Evolutionary conservation across 1,140 invertebrate species (phyloP), one percentile per base, ranked within the genome.

Genomic region (Dufourea novaeangliae): DNA sequence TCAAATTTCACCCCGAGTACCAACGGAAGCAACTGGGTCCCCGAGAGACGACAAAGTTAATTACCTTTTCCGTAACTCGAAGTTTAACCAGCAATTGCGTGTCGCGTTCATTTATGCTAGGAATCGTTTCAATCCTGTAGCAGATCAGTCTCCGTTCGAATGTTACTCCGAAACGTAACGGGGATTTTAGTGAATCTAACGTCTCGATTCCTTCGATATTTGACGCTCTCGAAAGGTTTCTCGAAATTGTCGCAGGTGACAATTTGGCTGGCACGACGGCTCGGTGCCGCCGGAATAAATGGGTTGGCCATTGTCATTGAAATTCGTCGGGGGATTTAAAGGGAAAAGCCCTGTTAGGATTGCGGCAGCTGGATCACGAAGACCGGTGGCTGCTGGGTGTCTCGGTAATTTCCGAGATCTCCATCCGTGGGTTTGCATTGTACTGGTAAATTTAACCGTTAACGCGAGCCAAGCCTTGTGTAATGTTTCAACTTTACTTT

Each of bases 371-470:
- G 71, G 20, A 37, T 27, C 22, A 41, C 61, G 25, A 41, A 66
- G 62, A 79, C 37, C 62, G 59, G 37, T 66, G n/a, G 32, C n/a
- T 46, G 41, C 64, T 64, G 52, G 46, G 37, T 64, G 37, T 57
- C 22, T 22, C 37, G 62, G 25, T 70, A 83, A 75, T 82, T 68
- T 62, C 72, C 11, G 39, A 54, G 63, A 78, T 75, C 73, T 79
- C 41, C 50, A 27, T 61, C 25, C 39, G 75, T 32, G 54, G n/a
- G 64, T 71, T 46, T 37, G 56, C 25, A 73, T 81, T 82, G 78
- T 80, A 62, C 59, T 56, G 69, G 44, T 50, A 63, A 81, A 70
- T 82, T 52, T 72, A 69, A 69, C 79, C 81, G 68, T 85, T 83
- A 79, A 78, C 75, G 20, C 46, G 63, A 12, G 50, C 44, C 64